These are phyloP conservation scores for Lepus oiostolus DNA, from an alignment of 2,797 vertebrate genomes.

Conservation along the genomic window DNA sequence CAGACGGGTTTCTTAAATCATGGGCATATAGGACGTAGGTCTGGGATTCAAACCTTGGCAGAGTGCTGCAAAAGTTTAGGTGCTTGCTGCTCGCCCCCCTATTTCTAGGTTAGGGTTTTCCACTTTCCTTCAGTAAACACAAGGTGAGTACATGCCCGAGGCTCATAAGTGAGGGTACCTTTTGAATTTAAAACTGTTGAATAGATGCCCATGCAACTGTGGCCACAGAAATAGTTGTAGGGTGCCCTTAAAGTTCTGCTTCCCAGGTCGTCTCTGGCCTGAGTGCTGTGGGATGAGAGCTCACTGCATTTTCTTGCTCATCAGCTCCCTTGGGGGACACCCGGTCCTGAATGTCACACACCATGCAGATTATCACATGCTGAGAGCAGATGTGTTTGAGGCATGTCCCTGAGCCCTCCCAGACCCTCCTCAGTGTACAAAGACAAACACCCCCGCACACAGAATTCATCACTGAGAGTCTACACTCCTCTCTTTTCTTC, in stretches of 20 bases:
- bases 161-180: not conserved
- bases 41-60: not conserved
- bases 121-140: not conserved
- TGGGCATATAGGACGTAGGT: accelerated
- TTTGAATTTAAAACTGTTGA: not conserved
- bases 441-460: not conserved
- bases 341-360: not conserved
- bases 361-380: not conserved
- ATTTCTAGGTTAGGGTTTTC: not conserved
- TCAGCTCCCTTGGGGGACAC: not conserved
- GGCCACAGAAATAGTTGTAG: not conserved
- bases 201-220: no score
- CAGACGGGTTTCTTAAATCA: not conserved
- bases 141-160: not conserved
- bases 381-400: not conserved
- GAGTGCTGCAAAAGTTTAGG: not conserved
- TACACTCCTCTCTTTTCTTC: not conserved
- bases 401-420: not conserved
- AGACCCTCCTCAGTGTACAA: not conserved
- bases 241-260: not conserved
- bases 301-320: not conserved
- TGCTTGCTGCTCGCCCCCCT: not conserved
- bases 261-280: not conserved
- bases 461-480: not conserved
- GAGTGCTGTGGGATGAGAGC: not conserved